Percentiles rank a stretch among this genome's conserved stretches.
phyloP scores from a whole-genome alignment of 2,113 vertebrate genomes.

The Carettochelys insculpta region DNA sequence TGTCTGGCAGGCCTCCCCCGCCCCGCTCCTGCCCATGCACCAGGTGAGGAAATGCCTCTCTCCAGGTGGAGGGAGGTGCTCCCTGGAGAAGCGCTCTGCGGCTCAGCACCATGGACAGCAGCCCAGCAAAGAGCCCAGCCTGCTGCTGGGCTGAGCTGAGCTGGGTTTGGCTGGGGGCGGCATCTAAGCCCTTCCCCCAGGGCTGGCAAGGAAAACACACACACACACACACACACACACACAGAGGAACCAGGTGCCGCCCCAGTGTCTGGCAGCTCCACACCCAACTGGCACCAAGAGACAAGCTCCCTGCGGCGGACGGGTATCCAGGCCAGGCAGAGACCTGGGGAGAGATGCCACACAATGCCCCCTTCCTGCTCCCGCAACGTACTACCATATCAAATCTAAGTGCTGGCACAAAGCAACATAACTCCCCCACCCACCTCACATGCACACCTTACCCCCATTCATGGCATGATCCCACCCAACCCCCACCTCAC shows the following conservation, averaged over 20 bases:
- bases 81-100: background rate
- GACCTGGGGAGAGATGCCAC: background rate
- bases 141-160: too few species aligned
- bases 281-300: too few species aligned
- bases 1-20: background rate
- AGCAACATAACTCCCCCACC: background rate
- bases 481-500: too few species aligned
- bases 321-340: background rate
- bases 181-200: background rate
- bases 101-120: background rate
- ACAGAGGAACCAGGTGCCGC: background rate
- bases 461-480: too few species aligned
- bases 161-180: too few species aligned
- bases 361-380: background rate
- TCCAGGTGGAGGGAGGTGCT: too few species aligned
- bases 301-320: too few species aligned
- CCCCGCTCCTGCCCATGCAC: background rate
- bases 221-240: background rate
- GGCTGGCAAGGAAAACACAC: background rate
- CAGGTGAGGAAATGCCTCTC: background rate
- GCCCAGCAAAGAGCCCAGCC: background rate
- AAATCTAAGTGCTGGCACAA: background rate
- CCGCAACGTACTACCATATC: background rate
- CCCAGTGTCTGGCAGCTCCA: background rate
- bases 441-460: too few species aligned